These are phyloP conservation scores for Alaudala cheleensis DNA, from an alignment of 2,113 vertebrate species.

Conservation along the genomic window DNA sequence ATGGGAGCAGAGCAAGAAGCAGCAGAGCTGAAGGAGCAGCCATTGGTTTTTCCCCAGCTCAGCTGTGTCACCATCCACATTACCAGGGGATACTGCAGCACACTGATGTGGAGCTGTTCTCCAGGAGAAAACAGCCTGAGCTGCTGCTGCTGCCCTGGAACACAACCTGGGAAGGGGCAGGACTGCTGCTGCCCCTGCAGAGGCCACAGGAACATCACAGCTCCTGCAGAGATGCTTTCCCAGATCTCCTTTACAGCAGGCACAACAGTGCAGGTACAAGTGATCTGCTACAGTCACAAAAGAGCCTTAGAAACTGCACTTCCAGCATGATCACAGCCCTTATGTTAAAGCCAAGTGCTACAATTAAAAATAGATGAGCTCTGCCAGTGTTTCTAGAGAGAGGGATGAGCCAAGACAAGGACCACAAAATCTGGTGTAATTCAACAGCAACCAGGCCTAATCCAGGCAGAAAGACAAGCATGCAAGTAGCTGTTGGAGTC, in stretches of 20 bases:
- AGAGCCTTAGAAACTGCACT: background rate
- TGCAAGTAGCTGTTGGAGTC: background rate
- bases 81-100: background rate
- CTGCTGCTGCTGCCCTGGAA: background rate
- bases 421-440: background rate
- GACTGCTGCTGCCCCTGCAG: background rate
- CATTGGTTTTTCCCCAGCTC: too few relatives aligned
- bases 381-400: background rate
- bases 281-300: background rate
- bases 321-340: background rate
- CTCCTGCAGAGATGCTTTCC: background rate
- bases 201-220: background rate
- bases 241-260: background rate
- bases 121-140: background rate
- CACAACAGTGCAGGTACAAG: rapidly evolving
- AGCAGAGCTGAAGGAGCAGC: background rate
- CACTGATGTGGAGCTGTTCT: background rate
- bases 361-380: background rate
- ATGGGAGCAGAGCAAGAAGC: background rate
- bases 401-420: background rate
- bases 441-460: background rate
- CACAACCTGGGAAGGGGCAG: background rate
- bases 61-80: rapidly evolving
- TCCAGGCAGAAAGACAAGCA: background rate
- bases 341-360: background rate